phyloP scores from a whole-genome alignment of 2,113 vertebrate species.

The Neogale vison region DNA sequence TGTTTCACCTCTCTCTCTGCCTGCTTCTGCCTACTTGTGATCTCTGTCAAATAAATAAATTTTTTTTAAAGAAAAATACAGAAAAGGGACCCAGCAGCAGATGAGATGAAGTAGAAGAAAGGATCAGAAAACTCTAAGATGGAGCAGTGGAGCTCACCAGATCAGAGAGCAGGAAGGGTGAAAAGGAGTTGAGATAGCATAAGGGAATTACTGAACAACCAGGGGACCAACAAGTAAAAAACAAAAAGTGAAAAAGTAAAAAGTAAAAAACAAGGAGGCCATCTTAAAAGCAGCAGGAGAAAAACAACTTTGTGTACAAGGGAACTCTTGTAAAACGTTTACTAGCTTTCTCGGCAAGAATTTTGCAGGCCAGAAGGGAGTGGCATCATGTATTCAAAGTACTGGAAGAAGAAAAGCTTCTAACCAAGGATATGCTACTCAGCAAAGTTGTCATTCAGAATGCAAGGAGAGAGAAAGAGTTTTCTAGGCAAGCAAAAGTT shows the following conservation, averaged over 20 bases:
- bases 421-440: not conserved
- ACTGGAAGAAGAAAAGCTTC: not conserved
- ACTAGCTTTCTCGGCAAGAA: not conserved
- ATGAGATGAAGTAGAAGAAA: not conserved
- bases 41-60: too few species aligned
- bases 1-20: too few species aligned
- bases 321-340: not conserved
- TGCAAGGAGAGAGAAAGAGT: not conserved
- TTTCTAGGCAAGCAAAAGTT: not conserved
- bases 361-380: not conserved
- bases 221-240: too few species aligned
- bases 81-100: not conserved
- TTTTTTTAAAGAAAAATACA: too few species aligned
- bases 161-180: too few species aligned
- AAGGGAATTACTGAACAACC: not conserved
- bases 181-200: too few species aligned
- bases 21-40: too few species aligned
- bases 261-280: too few species aligned
- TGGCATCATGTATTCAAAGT: not conserved
- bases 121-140: not conserved
- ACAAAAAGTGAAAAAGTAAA: too few species aligned
- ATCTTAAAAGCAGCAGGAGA: not conserved
- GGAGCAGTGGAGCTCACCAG: not conserved
- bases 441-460: not conserved
- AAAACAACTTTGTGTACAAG: too few species aligned